A percentile compares a stretch with the other conserved stretches of the same genome.
phyloP scores from a whole-genome alignment of 1,140 invertebrate genomes.

The Lepidurus arcticus region DNA sequence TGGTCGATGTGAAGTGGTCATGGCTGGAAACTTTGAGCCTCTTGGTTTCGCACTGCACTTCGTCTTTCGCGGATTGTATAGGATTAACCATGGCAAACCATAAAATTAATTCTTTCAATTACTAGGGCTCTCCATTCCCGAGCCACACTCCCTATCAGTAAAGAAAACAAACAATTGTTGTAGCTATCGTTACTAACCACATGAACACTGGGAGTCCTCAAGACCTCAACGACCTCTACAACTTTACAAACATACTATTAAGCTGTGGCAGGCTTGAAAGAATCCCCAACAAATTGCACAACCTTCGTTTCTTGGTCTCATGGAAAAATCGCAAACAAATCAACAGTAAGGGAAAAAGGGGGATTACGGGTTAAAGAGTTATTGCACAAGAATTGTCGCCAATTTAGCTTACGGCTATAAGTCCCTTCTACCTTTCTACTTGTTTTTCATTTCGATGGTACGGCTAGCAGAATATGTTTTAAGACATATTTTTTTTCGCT shows the following conservation, averaged over 20 bases:
- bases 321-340: background rate
- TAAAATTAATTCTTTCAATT: background rate
- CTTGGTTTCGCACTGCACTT: constrained; percentile 12
- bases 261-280: constrained; percentile 20
- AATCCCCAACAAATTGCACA: background rate
- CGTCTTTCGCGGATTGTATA: background rate
- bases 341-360: background rate
- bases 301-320: constrained; percentile 10
- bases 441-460: background rate
- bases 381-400: background rate
- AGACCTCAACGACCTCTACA: constrained; percentile 17
- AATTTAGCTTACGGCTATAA: background rate
- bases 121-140: background rate
- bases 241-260: constrained; percentile 6
- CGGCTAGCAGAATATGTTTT: background rate
- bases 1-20: constrained; percentile 21
- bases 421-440: background rate
- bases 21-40: constrained; percentile 21
- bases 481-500: background rate
- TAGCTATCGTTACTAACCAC: background rate
- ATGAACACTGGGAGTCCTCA: background rate
- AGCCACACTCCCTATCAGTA: background rate
- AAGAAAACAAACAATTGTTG: background rate
- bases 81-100: background rate
- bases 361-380: background rate